Evolutionary conservation across 2,797 vertebrate genomes (phyloP), one percentile per base, ranked within the genome.

Genomic region (Anomalospiza imberbis): DNA sequence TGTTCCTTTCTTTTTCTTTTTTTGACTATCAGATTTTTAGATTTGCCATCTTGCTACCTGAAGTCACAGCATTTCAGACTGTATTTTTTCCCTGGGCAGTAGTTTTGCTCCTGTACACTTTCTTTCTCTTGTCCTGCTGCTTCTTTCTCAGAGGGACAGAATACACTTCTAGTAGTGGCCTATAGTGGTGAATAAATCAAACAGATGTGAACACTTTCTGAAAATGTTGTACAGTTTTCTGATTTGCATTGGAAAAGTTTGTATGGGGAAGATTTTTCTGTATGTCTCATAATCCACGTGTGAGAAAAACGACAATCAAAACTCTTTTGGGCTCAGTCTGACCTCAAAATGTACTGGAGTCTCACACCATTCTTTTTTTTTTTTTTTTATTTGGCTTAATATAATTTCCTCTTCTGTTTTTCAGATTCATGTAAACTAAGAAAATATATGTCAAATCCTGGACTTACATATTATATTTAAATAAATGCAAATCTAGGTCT

Each of bases 401-500:
- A 17, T 21, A 36, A 32, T 93, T 93, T 92, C 38, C 60, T 82
- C 24, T 61, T 73, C 36, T 5, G 0, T 71, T 85, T 87, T 77
- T 68, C 40, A 72, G 54, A 58, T 53, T 57, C 42, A 51, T 3
- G 13, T 84, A 86, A 87, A 91, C 38, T 73, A 73, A 81, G 47
- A 84, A 89, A 78, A 88, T 73, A 51, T 26, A 94, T 62, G 31
- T 70, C 63, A 91, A 93, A 85, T 57, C 44, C n/a, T 51, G 32
- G 45, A 87, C 19, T 55, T 95, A 25, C 38, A 68, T 61, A 65
- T 65, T 71, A 58, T 74, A 95, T 92, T 94, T 96, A 89, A 91
- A 89, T 70, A 54, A 83, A 68, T 88, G 61, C n/a, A 93, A 85
- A 94, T 91, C 61, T 87, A 89, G 45, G 42, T 74, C 78, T 95